A percentile compares a stretch with the other conserved stretches of the same genome.
Evolutionary conservation across 1,140 invertebrate genomes (phyloP).

Genomic region (Pachypsylla venusta): DNA sequence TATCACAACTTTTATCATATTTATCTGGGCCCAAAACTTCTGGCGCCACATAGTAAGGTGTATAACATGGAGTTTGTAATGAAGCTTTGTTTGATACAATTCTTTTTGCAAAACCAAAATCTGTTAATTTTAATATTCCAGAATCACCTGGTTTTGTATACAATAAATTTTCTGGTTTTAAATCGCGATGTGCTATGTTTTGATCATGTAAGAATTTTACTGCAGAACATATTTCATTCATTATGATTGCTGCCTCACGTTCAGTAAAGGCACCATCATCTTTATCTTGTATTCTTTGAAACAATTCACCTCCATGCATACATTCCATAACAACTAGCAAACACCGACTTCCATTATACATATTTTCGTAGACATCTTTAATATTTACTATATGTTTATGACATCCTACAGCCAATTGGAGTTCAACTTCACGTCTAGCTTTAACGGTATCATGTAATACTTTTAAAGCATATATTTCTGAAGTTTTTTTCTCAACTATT

Average conservation of each 20-base stretch:
- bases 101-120: slow-evolving; percentile 99
- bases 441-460: slow-evolving; percentile 81
- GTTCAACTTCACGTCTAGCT: slow-evolving; percentile 82
- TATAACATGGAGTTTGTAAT: slow-evolving; percentile 94
- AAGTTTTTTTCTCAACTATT: slow-evolving; percentile 48
- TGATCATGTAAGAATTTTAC: slow-evolving; percentile 86
- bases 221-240: slow-evolving; percentile 92
- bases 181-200: slow-evolving; percentile 92
- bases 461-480: slow-evolving; percentile 75
- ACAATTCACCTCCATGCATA: slow-evolving; percentile 94
- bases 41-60: slow-evolving; percentile 95
- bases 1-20: slow-evolving; percentile 98
- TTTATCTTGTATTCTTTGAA: slow-evolving; percentile 89
- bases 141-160: slow-evolving; percentile 52
- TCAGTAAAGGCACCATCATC: slow-evolving; percentile 89
- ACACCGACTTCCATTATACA: slow-evolving; percentile 76
- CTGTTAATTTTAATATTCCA: slow-evolving; percentile 85
- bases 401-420: slow-evolving; percentile 83
- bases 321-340: slow-evolving; percentile 96
- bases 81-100: slow-evolving; percentile 64
- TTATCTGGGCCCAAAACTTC: slow-evolving; percentile 94
- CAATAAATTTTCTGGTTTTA: slow-evolving; percentile 85
- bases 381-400: slow-evolving; percentile 87
- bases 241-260: slow-evolving; percentile 82
- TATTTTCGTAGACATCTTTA: slow-evolving; percentile 93